These are phyloP conservation scores for Amblyjoppa fuscipennis DNA, from an alignment of 2,888 invertebrate genomes.

Conservation along the genomic window DNA sequence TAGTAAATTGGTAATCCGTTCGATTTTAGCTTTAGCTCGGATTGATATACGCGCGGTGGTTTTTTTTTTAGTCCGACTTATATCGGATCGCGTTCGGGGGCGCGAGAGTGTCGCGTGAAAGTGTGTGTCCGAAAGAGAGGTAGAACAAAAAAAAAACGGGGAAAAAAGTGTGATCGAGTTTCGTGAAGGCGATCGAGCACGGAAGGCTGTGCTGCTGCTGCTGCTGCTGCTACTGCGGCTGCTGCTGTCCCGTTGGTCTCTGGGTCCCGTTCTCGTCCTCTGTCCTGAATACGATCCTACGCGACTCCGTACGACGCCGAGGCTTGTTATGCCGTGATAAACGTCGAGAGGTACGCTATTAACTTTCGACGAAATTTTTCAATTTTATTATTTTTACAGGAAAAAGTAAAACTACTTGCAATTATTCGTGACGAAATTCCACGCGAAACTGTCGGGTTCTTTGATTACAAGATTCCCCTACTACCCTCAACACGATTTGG, in stretches of 20 bases:
- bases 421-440: slow-evolving; percentile 6
- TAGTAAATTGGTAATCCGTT: slow-evolving; percentile 35
- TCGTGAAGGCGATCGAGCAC: slow-evolving; percentile 63
- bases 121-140: slow-evolving; percentile 38
- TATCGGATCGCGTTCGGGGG: slow-evolving; percentile 15
- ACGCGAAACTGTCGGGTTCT: background rate
- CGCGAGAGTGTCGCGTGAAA: slow-evolving; percentile 42
- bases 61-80: slow-evolving; percentile 43
- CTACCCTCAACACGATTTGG: background rate
- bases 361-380: slow-evolving; percentile 13
- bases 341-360: slow-evolving; percentile 76
- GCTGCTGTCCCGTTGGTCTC: slow-evolving; percentile 57
- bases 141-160: slow-evolving; percentile 33
- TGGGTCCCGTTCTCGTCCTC: slow-evolving; percentile 37
- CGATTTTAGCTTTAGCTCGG: slow-evolving; percentile 50
- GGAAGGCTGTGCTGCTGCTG: slow-evolving; percentile 48
- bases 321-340: slow-evolving; percentile 82
- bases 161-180: slow-evolving; percentile 62
- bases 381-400: slow-evolving; percentile 27
- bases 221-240: background rate
- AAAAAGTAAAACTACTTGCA: slow-evolving; percentile 3
- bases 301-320: slow-evolving; percentile 57
- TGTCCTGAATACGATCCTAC: slow-evolving; percentile 58
- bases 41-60: slow-evolving; percentile 15
- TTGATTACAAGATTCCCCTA: slow-evolving; percentile 5